Evolutionary conservation across 2,888 invertebrate species (phyloP), one percentile per base, ranked within the genome.

Genomic region (Agrotis clavis): DNA sequence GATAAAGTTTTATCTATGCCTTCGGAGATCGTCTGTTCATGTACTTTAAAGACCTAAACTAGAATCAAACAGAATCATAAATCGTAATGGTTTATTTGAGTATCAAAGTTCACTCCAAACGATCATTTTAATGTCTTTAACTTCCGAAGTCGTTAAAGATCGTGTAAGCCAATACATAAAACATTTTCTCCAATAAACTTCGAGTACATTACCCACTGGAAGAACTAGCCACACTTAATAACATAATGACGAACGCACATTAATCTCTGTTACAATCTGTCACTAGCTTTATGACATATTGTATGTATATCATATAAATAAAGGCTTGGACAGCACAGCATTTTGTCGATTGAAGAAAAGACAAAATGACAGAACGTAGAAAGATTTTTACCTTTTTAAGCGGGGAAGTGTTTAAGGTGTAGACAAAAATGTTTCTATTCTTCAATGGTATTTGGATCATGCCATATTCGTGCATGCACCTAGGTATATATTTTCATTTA

Each of bases 221-320:
- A 66, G 56, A 9, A 21, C 47, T 67, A 73, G 25, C 72, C 51
- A 19, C 47, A 73, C 57, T 51, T 30, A 66, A 59, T 47, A 65
- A 66, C 57, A 2, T 67, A 47, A 53, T 47, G 35, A 59, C 66
- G 35, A 73, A 14, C n/a, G n/a, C 47, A 30, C 30, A 72, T 67
- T 64, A 60, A 77, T 77, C 77, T 67, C 9, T 41, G 47, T 51
- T 1, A 60, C 64, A 67, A 77, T 77, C 63, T 77, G 77, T 77
- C 72, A 54, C 67, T 62, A 25, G n/a, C 41, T 76, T 79, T 79
- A 79, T 79, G 79, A 76, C 68, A 59, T 64, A 72, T 79, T 79
- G 66, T 79, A 76, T 71, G 59, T 57, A 71, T 75, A 65, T 62
- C 65, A 51, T 41, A 45, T 51, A 70, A 53, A 13, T 21, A 73